Evolutionary conservation across 2,888 invertebrate genomes (phyloP), one percentile per base, ranked within the genome.

Genomic region (Nomada ruficornis): DNA sequence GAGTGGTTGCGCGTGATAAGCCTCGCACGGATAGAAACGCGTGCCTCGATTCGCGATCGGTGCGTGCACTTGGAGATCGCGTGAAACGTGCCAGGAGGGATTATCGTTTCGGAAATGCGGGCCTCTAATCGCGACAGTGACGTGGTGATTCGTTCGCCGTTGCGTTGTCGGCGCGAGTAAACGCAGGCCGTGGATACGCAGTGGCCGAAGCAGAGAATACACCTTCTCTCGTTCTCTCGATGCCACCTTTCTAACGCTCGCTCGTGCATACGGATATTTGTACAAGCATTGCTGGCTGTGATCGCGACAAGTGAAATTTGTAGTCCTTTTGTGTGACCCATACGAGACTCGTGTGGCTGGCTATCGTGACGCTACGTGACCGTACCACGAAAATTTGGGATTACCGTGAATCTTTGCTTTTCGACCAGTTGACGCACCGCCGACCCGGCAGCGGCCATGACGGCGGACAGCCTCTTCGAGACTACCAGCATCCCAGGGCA

Each of bases 401-500:
- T 74, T 81, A 72, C 59, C 76, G 59, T 26, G 64, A 60, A 57
- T 9, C 54, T 60, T 68, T 63, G 52, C 52, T 36, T 59, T 68
- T 69, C 55, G 63, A 74, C 70, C 80, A 50, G 75, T 70, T 73
- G 80, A 84, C 86, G 69, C 75, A 74, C 72, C 67, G 79, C 76
- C 76, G 57, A 62, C 67, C 67, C 80, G 64, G 71, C 77, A 84
- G 77, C 84, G 89, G 89, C 90, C 89, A 93, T 93, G 93, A 93
- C 93, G 87, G 93, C 91, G 85, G 93, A 93, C 88, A 90, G 92
- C 85, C 90, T 93, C 87, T 93, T 94, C 90, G 93, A 93, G 91
- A 92, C 92, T 84, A 94, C 93, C 91, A 92, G 91, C 92, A 93
- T 93, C 92, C 93, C 94, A 87, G 93, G 94, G 89, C 93, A 94